Evolutionary conservation across 2,797 vertebrate genomes (phyloP), one percentile per base, ranked within the genome.

Genomic region (Pachyuromys duprasi): DNA sequence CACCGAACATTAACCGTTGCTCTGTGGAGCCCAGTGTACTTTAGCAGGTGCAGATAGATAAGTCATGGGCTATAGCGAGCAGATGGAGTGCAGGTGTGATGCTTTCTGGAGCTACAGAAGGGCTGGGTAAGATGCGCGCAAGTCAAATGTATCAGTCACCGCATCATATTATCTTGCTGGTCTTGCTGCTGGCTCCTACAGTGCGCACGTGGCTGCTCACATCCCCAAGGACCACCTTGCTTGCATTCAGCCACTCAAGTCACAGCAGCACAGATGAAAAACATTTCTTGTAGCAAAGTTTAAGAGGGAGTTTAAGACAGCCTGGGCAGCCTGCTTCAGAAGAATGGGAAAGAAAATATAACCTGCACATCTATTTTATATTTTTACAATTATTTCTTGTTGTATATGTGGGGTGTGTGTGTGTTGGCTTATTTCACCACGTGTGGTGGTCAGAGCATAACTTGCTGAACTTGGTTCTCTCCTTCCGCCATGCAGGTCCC

Each of bases 321-420:
- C 45, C 63, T 26, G 62, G 31, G 26, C 65, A 28, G 53, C 39
- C 15, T 33, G 79, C 60, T 70, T 81, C 60, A 75, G 20, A 72
- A 96, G 65, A 94, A 81, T 53, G 31, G 39, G 18, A 45, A 78
- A 93, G 53, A 95, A 95, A 91, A 93, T 75, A n/a, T 65, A 49
- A 31, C n/a, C 55, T 94, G 28, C 39, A 22, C 17, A 49, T 63
- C 63, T 89, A 69, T 80, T 49, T 80, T 39, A 49, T 84, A 33
- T 49, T 67, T 84, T 84, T n/a, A 67, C 5, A 69, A 86, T 86
- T 84, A 69, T 49, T 67, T 49, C 65, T n/a, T 84, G 42, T 86
- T 22, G 55, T 57, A 49, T 49, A 49, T 1, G 55, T 57, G 17
- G 42, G 17, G 67, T 39, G 15, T 36, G n/a, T 31, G 45, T 28